These are phyloP conservation scores for Molossus alvarezi DNA, from an alignment of 2,797 vertebrate species.

Conservation along the genomic window DNA sequence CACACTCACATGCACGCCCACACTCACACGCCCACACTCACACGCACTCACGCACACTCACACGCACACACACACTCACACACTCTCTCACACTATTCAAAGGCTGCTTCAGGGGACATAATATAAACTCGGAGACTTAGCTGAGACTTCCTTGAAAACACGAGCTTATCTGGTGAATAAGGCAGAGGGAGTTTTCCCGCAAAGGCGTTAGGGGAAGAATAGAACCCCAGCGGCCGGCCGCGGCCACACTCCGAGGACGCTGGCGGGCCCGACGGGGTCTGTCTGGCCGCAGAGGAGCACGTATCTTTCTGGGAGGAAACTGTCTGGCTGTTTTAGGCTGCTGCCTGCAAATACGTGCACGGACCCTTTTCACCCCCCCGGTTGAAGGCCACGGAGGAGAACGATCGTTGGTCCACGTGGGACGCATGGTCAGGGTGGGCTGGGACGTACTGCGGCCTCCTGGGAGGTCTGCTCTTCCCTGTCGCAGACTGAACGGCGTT, in stretches of 20 bases:
- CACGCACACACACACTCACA: neutral
- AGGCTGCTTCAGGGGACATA: neutral
- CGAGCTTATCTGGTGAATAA: neutral
- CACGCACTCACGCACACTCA: too few relatives aligned
- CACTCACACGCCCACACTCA: neutral
- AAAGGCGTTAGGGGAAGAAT: neutral
- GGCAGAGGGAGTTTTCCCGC: neutral
- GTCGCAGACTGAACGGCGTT: slow-evolving; percentile 65
- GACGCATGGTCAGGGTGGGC: neutral
- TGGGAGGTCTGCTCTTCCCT: slow-evolving; percentile 59
- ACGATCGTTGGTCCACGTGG: slow-evolving; percentile 25
- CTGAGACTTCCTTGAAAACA: slow-evolving; percentile 31
- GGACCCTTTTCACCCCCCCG: too few relatives aligned
- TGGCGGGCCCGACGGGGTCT: neutral
- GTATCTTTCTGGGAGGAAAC: neutral
- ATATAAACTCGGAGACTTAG: neutral
- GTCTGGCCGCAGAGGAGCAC: neutral
- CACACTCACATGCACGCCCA: neutral
- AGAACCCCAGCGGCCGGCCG: neutral
- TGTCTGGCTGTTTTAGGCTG: neutral
- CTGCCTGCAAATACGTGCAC: neutral
- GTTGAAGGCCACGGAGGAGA: neutral
- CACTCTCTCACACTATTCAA: too few relatives aligned
- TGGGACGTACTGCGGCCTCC: neutral
- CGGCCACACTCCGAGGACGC: neutral